Evolutionary conservation across 2,888 invertebrate genomes (phyloP).

Genomic region (Baccha elongata): DNA sequence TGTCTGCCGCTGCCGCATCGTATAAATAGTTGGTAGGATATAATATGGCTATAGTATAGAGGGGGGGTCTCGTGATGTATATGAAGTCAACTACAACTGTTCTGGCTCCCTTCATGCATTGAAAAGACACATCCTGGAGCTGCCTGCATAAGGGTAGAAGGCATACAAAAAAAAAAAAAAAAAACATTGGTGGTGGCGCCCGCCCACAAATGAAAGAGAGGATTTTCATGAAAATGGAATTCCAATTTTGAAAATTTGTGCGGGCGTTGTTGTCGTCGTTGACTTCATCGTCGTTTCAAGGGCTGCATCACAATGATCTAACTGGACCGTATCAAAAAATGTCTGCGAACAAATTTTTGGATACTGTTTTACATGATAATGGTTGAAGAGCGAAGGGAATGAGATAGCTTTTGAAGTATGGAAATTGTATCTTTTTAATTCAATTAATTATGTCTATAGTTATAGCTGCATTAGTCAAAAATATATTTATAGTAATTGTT

Average conservation of each 20-base stretch:
- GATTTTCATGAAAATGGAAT: slow-evolving; percentile 53
- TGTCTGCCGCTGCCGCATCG: slow-evolving; percentile 48
- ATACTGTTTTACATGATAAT: slow-evolving; percentile 14
- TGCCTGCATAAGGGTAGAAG: slow-evolving; percentile 39
- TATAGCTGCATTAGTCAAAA: too few species aligned
- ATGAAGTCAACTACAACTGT: slow-evolving; percentile 24
- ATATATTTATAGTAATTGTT: too few species aligned
- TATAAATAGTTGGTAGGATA: not conserved
- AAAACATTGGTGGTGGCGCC: not conserved
- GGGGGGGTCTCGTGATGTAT: not conserved
- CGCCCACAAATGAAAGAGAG: slow-evolving; percentile 27
- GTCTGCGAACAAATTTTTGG: slow-evolving; percentile 40
- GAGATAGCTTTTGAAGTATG: not conserved
- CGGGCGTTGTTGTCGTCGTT: slow-evolving; percentile 35
- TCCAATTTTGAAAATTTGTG: slow-evolving; percentile 56
- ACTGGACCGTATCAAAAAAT: slow-evolving; percentile 32
- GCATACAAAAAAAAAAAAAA: slow-evolving; percentile 20
- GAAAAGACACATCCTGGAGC: slow-evolving; percentile 35
- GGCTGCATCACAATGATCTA: slow-evolving; percentile 29
- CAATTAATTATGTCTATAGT: slow-evolving; percentile 26
- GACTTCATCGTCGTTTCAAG: not conserved
- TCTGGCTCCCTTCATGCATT: slow-evolving; percentile 17
- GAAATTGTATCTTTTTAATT: slow-evolving; percentile 24
- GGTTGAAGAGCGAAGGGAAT: slow-evolving; percentile 4
- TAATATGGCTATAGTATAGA: not conserved